Conservation (phyloP, 2,113 vertebrate species). For the Todiramphus saurophagus region DNA sequence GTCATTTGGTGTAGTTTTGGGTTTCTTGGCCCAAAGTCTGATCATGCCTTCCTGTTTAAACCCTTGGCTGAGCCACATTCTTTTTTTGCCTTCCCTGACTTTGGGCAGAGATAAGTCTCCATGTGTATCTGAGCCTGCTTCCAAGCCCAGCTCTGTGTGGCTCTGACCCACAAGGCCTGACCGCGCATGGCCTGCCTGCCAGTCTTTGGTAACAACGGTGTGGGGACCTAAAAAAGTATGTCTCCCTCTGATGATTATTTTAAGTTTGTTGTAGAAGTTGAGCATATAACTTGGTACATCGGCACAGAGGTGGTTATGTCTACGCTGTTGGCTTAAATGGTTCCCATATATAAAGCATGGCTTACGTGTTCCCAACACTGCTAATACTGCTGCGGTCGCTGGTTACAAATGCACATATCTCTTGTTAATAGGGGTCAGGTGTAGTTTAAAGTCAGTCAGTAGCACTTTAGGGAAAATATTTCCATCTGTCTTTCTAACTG, state of each 20-base stretch:
- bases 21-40: neutral
- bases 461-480: neutral
- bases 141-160: neutral
- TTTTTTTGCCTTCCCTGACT: neutral
- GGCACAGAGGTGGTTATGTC: neutral
- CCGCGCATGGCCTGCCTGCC: rapidly evolving
- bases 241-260: neutral
- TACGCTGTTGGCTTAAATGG: neutral
- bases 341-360: neutral
- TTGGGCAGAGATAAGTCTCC: neutral
- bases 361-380: neutral
- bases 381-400: neutral
- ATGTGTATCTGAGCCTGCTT: neutral
- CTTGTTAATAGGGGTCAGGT: neutral
- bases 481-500: neutral
- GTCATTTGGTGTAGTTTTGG: neutral
- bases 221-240: neutral
- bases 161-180: neutral
- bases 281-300: neutral
- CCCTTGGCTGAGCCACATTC: neutral
- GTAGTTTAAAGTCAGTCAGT: neutral
- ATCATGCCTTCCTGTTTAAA: neutral
- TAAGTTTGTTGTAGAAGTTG: neutral
- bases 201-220: neutral
- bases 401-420: neutral